Base-by-base conservation (phyloP, 2,888 invertebrate species). In the Tetranychus truncatus region DNA sequence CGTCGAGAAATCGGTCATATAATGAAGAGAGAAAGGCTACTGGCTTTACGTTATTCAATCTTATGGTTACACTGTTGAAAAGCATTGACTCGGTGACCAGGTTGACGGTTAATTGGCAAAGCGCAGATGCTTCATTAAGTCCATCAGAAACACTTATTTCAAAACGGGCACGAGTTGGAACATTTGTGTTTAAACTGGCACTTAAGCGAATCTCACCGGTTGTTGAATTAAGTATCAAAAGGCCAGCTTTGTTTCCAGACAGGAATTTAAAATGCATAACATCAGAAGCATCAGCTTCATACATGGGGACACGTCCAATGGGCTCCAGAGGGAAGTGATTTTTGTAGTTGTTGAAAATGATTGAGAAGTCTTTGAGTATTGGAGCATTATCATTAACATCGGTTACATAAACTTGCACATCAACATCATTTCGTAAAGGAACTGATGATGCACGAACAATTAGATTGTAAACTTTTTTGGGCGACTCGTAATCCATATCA, bases 401-500 rank as follows among this genome's bases (percentile, higher is more conserved):
- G 55, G 91, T 91, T 0, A 96, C 92, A 6, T 91, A 83, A 65
- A 96, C 88, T 81, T 91, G 91, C 0, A 95, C 89, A 79, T 90
- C 87, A 1, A 91, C 92, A 82, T 95, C 92, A 78, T 90, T 91
- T 81, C 95, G 87, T 6, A 95, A 82, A 0, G 94, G 94, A 0
- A 91, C 91, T 78, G 94, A 94, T 0, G 93, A 89, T 0, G 97
- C 97, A 75, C 95, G 85, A 6, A 99, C 88, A 34, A 92, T 87
- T 4, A 96, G 84, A 81, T 92, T 90, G 82, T 91, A 97, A 77
- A 88, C 89, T 82, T 95, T 95, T 77, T 91, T 88, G 0, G 90
- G 87, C n/a, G 92, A 91, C 82, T 99, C 99, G 82, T 95, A 97
- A 84, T 99, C 97, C 66, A 99, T 83, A 81, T 95, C 94, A 0